Evolutionary conservation across 2,888 invertebrate genomes (phyloP), one percentile per base, ranked within the genome.

Genomic region (Ichneumoninae sp.): DNA sequence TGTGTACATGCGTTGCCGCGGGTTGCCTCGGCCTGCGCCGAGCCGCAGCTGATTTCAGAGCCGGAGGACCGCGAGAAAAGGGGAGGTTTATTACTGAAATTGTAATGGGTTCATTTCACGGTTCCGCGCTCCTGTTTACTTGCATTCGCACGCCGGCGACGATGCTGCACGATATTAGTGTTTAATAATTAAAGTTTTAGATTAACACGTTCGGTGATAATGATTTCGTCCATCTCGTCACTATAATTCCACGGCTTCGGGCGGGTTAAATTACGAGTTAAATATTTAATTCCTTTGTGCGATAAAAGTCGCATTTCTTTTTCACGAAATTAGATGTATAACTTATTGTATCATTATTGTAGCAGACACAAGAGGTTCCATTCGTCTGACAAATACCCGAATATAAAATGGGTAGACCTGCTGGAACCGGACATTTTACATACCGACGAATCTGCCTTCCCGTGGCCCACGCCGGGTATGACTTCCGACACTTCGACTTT

Each of bases 91-190:
- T 79, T 82, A 50, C 70, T 82, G 44, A 76, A 82, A 75, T 71
- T 79, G 44, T 74, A 82, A 79, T 79, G 75, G 66, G 40, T 75
- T 84, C 66, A 74, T 84, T 84, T 77, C 77, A 69, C 80, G 77
- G 52, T 72, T 62, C 47, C 80, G 74, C 22, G 52, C 62, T 33
- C 26, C 47, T 40, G 16, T 36, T 80, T 60, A 72, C 47, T 44
- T 50, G 19, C 36, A 44, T 40, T 33, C 30, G 26, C 7, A 76
- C 54, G 7, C 47, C 52, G 54, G 79, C 22, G 44, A 66, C 66
- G 22, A 65, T 6, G 1, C 10, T 44, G 36, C 36, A 40, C 3
- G 26, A 75, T 54, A 71, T 54, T 70, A 44, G 65, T 54, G 22
- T 83, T 8, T 65, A 79, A 54, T 70, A 54, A 72, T 74, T 16